These are phyloP conservation scores for Ancistrus triradiatus DNA, from an alignment of 2,113 vertebrate species.

Conservation along the genomic window DNA sequence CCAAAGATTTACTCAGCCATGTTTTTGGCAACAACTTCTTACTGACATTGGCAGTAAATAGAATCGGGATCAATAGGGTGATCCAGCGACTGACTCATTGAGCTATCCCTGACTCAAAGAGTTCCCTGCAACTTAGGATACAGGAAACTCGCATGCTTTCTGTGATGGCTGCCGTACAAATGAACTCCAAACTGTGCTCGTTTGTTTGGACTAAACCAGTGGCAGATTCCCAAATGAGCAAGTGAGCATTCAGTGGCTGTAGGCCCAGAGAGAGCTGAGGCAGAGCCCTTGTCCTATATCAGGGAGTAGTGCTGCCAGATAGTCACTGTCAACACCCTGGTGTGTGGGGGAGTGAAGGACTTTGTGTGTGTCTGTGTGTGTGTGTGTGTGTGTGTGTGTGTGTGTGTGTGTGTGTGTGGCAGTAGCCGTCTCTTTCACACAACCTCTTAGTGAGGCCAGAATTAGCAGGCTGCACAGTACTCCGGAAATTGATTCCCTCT, in stretches of 20 bases:
- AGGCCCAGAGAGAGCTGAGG: conserved; percentile 36
- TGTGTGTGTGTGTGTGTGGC: neutral
- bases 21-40: conserved; percentile 20
- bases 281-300: conserved; percentile 41
- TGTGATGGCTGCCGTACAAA: conserved; percentile 23
- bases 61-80: conserved; percentile 27
- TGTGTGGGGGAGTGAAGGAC: conserved; percentile 30
- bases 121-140: neutral
- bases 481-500: conserved; percentile 46
- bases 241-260: conserved; percentile 18
- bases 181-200: conserved; percentile 21
- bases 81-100: conserved; percentile 25
- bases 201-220: no score
- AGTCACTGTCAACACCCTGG: conserved; percentile 46
- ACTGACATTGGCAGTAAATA: conserved; percentile 29
- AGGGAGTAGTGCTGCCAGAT: conserved; percentile 39
- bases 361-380: no score
- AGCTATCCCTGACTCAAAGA: conserved; percentile 16
- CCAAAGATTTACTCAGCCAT: conserved; percentile 21
- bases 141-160: conserved; percentile 1
- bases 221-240: conserved; percentile 12
- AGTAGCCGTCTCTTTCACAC: conserved; percentile 36
- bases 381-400: neutral
- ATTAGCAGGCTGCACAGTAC: conserved; percentile 47
- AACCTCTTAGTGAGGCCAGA: conserved; percentile 46